Conservation (phyloP, 2,888 invertebrate genomes). For the Tholera decimalis region DNA sequence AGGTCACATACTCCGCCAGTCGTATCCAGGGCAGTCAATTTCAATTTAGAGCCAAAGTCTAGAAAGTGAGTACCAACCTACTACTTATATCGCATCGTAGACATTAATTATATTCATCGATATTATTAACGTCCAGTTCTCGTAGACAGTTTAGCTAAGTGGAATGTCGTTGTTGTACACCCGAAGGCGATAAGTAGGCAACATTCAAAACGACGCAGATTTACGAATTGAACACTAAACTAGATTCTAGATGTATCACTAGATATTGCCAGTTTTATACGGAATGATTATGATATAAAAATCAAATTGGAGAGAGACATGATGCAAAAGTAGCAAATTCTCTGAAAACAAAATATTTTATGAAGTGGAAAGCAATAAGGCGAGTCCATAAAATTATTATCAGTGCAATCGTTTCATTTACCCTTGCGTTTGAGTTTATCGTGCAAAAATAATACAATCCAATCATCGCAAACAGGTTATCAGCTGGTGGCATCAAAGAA, state of each 20-base stretch:
- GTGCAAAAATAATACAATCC: constrained; percentile 40
- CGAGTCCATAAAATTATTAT: constrained; percentile 31
- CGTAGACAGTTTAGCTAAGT: constrained; percentile 36
- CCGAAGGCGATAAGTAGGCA: constrained; percentile 33
- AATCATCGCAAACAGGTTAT: constrained; percentile 68
- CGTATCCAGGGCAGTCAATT: constrained; percentile 62
- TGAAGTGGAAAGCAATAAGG: constrained; percentile 25
- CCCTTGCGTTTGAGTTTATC: constrained; percentile 23
- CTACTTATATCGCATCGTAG: constrained; percentile 47
- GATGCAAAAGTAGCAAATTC: constrained; percentile 2
- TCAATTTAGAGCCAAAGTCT: constrained; percentile 73
- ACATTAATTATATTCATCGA: constrained; percentile 62
- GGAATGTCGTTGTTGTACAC: constrained; percentile 37
- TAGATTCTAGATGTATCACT: not conserved
- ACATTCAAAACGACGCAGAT: not conserved
- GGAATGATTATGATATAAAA: not conserved
- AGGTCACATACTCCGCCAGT: constrained; percentile 60
- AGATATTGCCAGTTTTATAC: constrained; percentile 6
- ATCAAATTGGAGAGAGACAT: not conserved
- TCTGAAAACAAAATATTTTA: constrained; percentile 8
- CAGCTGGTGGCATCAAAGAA: constrained; percentile 90
- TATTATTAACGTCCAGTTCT: constrained; percentile 52
- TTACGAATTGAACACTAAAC: constrained; percentile 8
- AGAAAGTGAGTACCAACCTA: constrained; percentile 75
- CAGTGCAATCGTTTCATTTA: constrained; percentile 42